Conservation (phyloP, 1,140 invertebrate genomes). For the Antheraea pernyi region DNA sequence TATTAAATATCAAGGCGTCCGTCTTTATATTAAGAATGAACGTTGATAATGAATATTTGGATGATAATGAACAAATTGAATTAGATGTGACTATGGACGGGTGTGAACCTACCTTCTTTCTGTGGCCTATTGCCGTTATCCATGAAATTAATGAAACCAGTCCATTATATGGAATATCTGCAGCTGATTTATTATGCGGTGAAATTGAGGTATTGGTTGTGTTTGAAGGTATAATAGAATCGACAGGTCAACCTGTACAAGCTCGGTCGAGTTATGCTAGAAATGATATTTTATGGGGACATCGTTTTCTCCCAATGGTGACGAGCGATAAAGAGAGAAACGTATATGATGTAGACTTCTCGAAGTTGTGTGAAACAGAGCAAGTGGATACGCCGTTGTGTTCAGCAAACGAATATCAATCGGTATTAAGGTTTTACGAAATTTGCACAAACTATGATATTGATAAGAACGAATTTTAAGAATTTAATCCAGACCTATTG, state of each 20-base stretch:
- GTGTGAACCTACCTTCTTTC: slow-evolving; percentile 87
- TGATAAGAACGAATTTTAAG: slow-evolving; percentile 1
- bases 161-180: slow-evolving; percentile 90
- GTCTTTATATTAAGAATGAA: slow-evolving; percentile 89
- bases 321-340: slow-evolving; percentile 88
- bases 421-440: slow-evolving; percentile 23
- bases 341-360: slow-evolving; percentile 92
- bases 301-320: slow-evolving; percentile 85
- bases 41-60: slow-evolving; percentile 84
- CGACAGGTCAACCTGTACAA: slow-evolving; percentile 83
- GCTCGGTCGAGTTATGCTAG: slow-evolving; percentile 84
- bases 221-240: slow-evolving; percentile 87
- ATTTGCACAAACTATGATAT: neutral
- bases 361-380: slow-evolving; percentile 89
- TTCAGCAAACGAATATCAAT: slow-evolving; percentile 84
- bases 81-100: slow-evolving; percentile 87
- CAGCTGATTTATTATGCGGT: slow-evolving; percentile 88
- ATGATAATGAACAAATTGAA: slow-evolving; percentile 83
- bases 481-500: neutral
- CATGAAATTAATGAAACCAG: slow-evolving; percentile 85
- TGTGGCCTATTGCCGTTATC: slow-evolving; percentile 92
- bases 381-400: slow-evolving; percentile 92
- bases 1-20: slow-evolving; percentile 92
- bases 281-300: slow-evolving; percentile 86
- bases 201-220: slow-evolving; percentile 89